Base-by-base conservation (phyloP, 2,113 vertebrate genomes). In the Leucopsar rothschildi region DNA sequence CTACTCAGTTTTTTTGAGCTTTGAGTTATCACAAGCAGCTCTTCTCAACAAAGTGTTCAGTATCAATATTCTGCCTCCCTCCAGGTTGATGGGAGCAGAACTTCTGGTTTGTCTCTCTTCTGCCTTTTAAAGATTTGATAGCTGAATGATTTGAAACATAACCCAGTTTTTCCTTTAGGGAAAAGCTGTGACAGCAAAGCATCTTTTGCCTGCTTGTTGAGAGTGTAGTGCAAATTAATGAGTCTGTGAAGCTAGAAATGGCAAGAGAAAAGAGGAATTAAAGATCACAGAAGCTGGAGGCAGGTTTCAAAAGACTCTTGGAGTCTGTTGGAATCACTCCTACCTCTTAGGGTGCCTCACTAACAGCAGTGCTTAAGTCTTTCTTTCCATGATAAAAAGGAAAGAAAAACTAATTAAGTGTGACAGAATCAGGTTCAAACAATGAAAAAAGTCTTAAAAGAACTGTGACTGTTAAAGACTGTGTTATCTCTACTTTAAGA, bases 191-290 rank as follows among this genome's bases (percentile, higher is more conserved):
- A 94, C 80, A 93, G 68, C 39, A 76, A 79, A 63, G 47, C 60
- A 33, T 68, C 73, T 95, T 66, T 71, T 90, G 68, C 17, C 90
- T 75, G 64, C 40, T 82, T 82, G 6, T 88, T 88, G 69, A 60
- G 45, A 86, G 49, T 27, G 35, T 71, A 78, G 57, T 86, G 76
- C 69, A 88, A 88, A 94, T 90, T 92, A 92, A 33, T 78, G 55
- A 81, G 59, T 57, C 57, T 68, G 22, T 63, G 87, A 91, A 92
- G 84, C 68, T 90, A 77, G 92, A 91, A 86, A 86, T 95, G 87
- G 86, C 91, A 96, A 90, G 75, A 96, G 81, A 95, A 93, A 89
- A 96, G 89, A 94, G 60, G 88, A 94, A 93, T 92, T 88, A 90
- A 92, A 96, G 85, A 95, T 96, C 94, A 96, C 47, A 96, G 91